These are phyloP conservation scores for Cistogaster globosa DNA, from an alignment of 2,888 invertebrate species.

Conservation along the genomic window DNA sequence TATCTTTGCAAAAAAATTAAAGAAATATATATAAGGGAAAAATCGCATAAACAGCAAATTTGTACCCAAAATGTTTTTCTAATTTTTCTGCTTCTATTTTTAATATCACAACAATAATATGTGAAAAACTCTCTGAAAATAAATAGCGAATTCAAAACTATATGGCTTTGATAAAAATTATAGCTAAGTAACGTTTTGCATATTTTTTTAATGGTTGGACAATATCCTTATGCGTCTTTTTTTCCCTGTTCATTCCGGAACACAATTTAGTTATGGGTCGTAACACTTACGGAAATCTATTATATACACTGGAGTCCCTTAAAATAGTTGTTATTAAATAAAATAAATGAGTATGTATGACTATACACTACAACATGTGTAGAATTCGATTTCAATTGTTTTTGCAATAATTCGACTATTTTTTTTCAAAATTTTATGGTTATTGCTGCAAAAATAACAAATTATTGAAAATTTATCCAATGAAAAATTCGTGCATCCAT, in stretches of 20 bases:
- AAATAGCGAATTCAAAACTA: too few species aligned
- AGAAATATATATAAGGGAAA: too few species aligned
- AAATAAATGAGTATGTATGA: background rate
- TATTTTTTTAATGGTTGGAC: background rate
- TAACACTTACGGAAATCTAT: conserved; percentile 1
- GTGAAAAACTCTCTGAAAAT: too few species aligned
- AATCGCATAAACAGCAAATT: too few species aligned
- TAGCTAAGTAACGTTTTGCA: too few species aligned
- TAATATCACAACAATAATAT: too few species aligned
- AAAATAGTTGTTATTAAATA: conserved; percentile 32
- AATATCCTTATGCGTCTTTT: background rate
- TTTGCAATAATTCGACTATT: conserved; percentile 67
- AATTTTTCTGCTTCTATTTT: too few species aligned
- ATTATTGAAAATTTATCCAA: conserved; percentile 55
- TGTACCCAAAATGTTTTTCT: too few species aligned
- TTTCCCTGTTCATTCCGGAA: background rate
- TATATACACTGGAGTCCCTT: background rate
- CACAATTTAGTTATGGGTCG: background rate
- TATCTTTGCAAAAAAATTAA: too few species aligned
- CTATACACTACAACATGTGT: conserved; percentile 8
- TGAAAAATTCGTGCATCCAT: conserved; percentile 18
- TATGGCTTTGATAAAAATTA: too few species aligned
- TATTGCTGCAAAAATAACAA: conserved; percentile 28
- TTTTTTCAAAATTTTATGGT: conserved; percentile 35
- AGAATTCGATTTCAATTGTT: conserved; percentile 59